Percentiles rank a stretch among this genome's conserved stretches.
These are phyloP conservation scores for Rhabditophanes sp. DNA, from an alignment of 2,888 invertebrate genomes.

Conservation along the genomic window DNA sequence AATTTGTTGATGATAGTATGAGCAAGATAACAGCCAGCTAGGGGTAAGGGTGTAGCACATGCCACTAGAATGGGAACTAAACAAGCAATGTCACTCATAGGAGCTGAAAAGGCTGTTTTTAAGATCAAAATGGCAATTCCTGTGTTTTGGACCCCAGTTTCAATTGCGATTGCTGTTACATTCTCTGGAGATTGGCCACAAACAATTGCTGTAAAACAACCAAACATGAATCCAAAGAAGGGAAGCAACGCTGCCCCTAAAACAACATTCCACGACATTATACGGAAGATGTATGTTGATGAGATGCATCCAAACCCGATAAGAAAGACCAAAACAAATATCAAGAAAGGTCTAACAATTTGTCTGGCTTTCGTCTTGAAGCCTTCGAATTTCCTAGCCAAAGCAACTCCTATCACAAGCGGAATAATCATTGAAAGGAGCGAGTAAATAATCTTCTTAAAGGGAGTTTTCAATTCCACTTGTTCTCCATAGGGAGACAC, in stretches of 20 bases:
- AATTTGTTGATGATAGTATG: too few relatives aligned
- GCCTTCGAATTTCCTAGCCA: slow-evolving; percentile 42
- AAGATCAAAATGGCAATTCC: slow-evolving; percentile 47
- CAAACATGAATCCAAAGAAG: slow-evolving; percentile 48
- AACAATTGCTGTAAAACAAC: slow-evolving; percentile 44
- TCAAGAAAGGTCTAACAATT: slow-evolving; percentile 45
- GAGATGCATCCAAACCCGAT: slow-evolving; percentile 46
- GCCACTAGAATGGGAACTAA: not conserved
- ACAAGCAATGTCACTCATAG: too few relatives aligned
- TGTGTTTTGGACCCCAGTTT: slow-evolving; percentile 46
- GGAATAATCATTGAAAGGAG: slow-evolving; percentile 47
- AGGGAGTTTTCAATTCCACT: slow-evolving; percentile 42
- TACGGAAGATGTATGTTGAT: slow-evolving; percentile 47
- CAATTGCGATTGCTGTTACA: slow-evolving; percentile 44
- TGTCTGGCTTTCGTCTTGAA: slow-evolving; percentile 43
- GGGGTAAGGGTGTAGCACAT: too few relatives aligned
- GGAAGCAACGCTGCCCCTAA: slow-evolving; percentile 42
- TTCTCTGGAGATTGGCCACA: slow-evolving; percentile 28
- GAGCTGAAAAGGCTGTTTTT: slow-evolving; percentile 23
- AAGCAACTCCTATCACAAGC: slow-evolving; percentile 46
- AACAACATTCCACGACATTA: slow-evolving; percentile 43
- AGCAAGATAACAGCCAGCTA: too few relatives aligned
- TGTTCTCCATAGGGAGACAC: slow-evolving; percentile 25
- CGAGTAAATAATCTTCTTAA: slow-evolving; percentile 45
- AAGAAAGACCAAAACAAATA: slow-evolving; percentile 47